Base-by-base conservation (phyloP, 2,797 vertebrate genomes). In the Sebastes matsubarae region DNA sequence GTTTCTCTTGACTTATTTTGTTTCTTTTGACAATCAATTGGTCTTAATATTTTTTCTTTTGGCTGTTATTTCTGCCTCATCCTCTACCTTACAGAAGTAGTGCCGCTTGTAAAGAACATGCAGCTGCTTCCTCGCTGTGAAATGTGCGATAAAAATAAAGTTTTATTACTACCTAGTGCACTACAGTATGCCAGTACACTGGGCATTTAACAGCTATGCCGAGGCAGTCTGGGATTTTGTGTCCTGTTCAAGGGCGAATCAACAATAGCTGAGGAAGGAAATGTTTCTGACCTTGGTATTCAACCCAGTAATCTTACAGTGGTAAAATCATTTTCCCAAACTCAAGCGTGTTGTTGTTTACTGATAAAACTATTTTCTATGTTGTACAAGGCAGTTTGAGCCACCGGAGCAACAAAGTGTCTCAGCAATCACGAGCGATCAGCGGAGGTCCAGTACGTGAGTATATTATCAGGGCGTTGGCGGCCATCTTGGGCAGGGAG, bases 101-200 rank as follows among this genome's bases (percentile, higher is more conserved):
- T 1, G 18, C 52, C 4, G 71, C 79, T 10, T 32, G 29, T 68
- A 25, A 79, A 77, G 34, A 79, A 27, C 42, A 46, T 36, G 54
- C 75, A 79, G 63, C 71, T 85, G 82, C 50, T 77, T 75, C 74
- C 58, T 60, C 11, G 0, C 11, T 61, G 59, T 57, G 46, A 79
- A 81, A 72, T 16, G 2, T 50, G 34, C 1, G 25, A 52, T 79
- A 68, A 65, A 87, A 83, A 89, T 83, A 85, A 72, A 7, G 11
- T 72, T 83, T 84, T 79, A 86, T 75, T 72, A 46, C 68, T 13
- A 50, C 34, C 22, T 65, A 2, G 71, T 5, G 36, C 30, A 10
- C 11, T 10, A 46, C 42, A 46, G 42, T 46, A 20, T 46, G 32
- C 72, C 58, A 32, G 69, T n/a, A 20, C 64, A 34, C 20, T 3